Evolutionary conservation across 2,888 invertebrate genomes (phyloP), one percentile per base, ranked within the genome.

Genomic region (Archaeoteleia sp.): DNA sequence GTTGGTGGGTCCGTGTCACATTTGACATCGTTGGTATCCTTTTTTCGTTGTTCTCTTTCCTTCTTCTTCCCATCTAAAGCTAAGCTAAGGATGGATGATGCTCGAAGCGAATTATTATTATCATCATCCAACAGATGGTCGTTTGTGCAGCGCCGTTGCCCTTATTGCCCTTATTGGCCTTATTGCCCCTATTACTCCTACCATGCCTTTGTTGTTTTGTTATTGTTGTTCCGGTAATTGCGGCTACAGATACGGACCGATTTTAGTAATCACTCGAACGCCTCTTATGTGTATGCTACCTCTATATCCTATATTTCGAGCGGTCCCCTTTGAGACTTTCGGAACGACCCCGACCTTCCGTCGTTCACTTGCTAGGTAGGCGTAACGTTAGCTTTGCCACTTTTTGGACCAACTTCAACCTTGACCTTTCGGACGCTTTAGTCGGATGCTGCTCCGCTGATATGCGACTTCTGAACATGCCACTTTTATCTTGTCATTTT

Each of bases 91-190:
- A 45, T 39, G 63, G 49, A 48, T 60, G 48, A 45, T 49, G 6
- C 29, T 29, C n/a, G 29, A 62, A 68, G 70, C 60, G 72, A 70
- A 74, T 75, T 73, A 76, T 76, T 73, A 77, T 81, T 77, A 78
- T 82, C 78, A 78, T 82, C 78, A 78, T 82, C 78, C 76, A 82
- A 83, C 84, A 84, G 83, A 84, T 84, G 84, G 83, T 78, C 78
- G 71, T 70, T 74, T 74, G 70, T 72, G 67, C 68, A 67, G 63
- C 72, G 67, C 69, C 61, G 73, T 51, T 61, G 67, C 40, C 61
- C 61, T 61, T 60, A 20, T 20, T n/a, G n/a, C n/a, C n/a, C n/a
- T n/a, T n/a, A 60, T 55, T 54, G 54, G 62, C 62, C 62, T 63
- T 62, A 62, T 46, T 66, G 54, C 53, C 66, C 67, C 63, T 63